A percentile compares a stretch with the other conserved stretches of the same genome.
phyloP scores from a whole-genome alignment of 2,888 invertebrate genomes.

The Chrysomela aeneicollis region DNA sequence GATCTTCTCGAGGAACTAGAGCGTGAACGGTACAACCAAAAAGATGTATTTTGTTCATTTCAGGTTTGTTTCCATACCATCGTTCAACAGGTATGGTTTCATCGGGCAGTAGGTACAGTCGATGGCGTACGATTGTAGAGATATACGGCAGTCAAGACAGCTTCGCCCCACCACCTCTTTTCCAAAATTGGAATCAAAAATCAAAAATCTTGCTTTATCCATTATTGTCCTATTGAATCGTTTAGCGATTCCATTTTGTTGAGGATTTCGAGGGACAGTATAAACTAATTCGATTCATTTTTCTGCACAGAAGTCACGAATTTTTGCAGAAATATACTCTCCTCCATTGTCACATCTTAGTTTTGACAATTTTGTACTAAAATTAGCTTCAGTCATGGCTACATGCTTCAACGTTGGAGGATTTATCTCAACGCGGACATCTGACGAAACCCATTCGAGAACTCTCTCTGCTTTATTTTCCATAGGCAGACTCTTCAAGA shows the following conservation, averaged over 20 bases:
- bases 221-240: neutral
- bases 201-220: constrained; percentile 3
- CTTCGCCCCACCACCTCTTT: neutral
- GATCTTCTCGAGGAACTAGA: too few species aligned
- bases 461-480: neutral
- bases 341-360: neutral
- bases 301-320: constrained; percentile 1
- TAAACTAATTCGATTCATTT: constrained; percentile 7
- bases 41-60: too few species aligned
- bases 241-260: constrained; percentile 6
- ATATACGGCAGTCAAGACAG: neutral
- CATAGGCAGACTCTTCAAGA: too few species aligned
- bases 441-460: neutral
- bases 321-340: constrained; percentile 1
- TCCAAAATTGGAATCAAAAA: neutral
- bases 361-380: neutral
- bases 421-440: constrained; percentile 1
- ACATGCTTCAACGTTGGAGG: too few species aligned
- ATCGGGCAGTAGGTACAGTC: too few species aligned
- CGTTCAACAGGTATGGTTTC: too few species aligned
- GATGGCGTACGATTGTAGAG: too few species aligned
- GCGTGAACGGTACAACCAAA: too few species aligned
- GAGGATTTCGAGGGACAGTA: constrained; percentile 7
- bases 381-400: constrained; percentile 7
- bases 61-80: too few species aligned